phyloP scores from a whole-genome alignment of 2,113 vertebrate species.

The Panthera leo region DNA sequence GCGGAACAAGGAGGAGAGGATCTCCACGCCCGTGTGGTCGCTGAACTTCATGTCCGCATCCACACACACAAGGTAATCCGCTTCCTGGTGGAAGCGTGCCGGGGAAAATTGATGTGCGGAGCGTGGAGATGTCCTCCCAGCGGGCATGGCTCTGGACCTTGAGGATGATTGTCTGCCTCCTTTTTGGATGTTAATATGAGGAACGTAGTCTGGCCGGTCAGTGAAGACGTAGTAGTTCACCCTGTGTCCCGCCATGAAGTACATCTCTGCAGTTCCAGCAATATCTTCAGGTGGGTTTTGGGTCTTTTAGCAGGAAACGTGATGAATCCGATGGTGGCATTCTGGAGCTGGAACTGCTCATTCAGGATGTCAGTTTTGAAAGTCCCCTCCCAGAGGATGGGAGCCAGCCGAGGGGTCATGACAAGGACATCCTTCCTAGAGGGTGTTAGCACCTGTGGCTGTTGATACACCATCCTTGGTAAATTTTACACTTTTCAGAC shows the following conservation, averaged over 20 bases:
- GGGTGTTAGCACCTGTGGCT: background rate
- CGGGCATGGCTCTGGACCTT: conserved; percentile 35
- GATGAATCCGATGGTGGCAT: background rate
- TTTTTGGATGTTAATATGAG: conserved; percentile 58
- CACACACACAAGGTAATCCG: conserved; percentile 79
- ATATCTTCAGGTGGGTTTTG: conserved; percentile 64
- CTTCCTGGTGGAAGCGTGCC: conserved; percentile 1
- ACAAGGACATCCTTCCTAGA: background rate
- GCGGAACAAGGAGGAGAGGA: conserved; percentile 67
- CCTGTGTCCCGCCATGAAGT: conserved; percentile 83
- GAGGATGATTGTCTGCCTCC: conserved; percentile 30
- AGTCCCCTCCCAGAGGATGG: conserved; percentile 52
- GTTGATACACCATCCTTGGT: background rate
- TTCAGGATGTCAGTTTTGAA: conserved; percentile 42
- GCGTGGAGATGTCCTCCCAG: conserved; percentile 83
- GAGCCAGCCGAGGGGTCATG: conserved; percentile 49
- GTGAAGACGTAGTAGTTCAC: conserved; percentile 86
- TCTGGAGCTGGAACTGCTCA: background rate
- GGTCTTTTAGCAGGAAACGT: background rate
- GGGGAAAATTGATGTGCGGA: conserved; percentile 65
- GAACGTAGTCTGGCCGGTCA: conserved; percentile 70
- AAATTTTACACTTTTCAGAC: background rate
- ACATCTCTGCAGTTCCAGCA: conserved; percentile 79
- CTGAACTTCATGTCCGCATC: conserved; percentile 83
- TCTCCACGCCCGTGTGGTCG: conserved; percentile 78